A percentile compares a stretch with the other conserved stretches of the same genome.
These are phyloP conservation scores for Aromia moschata DNA, from an alignment of 2,888 invertebrate species.

Conservation along the genomic window DNA sequence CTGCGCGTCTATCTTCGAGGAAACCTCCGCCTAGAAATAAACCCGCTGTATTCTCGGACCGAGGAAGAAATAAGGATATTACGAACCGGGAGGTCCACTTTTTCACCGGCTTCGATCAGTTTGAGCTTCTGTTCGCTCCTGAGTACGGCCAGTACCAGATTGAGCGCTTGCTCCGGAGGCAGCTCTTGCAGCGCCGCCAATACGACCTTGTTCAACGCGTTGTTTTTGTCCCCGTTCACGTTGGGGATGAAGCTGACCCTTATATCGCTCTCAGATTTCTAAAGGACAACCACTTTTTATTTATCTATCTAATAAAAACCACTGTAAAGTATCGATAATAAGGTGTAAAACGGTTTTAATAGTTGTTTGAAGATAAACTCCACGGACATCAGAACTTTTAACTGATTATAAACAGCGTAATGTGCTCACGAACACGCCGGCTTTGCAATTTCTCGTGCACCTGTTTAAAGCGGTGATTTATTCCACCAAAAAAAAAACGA, in stretches of 20 bases:
- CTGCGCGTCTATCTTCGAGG: conserved; percentile 66
- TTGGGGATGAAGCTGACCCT: conserved; percentile 80
- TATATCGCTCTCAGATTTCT: conserved; percentile 75
- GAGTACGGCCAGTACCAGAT: conserved; percentile 69
- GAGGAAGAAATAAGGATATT: not conserved
- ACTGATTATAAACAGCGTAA: not conserved
- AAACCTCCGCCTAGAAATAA: conserved; percentile 47
- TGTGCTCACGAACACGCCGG: not conserved
- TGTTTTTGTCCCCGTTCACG: conserved; percentile 66
- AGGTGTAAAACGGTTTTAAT: too few relatives aligned
- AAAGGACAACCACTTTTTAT: too few relatives aligned
- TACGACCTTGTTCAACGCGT: conserved; percentile 74
- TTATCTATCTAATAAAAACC: too few relatives aligned
- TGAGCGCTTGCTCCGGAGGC: conserved; percentile 68
- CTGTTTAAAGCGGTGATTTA: too few relatives aligned
- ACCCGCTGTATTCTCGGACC: not conserved
- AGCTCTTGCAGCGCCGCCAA: conserved; percentile 73
- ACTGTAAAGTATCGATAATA: too few relatives aligned
- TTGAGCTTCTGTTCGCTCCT: conserved; percentile 64
- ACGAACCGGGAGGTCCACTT: conserved; percentile 69
- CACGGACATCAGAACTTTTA: too few relatives aligned
- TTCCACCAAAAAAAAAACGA: too few relatives aligned
- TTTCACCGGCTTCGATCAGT: conserved; percentile 60
- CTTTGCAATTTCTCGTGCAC: too few relatives aligned
- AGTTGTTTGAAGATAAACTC: too few relatives aligned